Conservation (phyloP, 2,113 vertebrate genomes). For the Neotoma lepida region DNA sequence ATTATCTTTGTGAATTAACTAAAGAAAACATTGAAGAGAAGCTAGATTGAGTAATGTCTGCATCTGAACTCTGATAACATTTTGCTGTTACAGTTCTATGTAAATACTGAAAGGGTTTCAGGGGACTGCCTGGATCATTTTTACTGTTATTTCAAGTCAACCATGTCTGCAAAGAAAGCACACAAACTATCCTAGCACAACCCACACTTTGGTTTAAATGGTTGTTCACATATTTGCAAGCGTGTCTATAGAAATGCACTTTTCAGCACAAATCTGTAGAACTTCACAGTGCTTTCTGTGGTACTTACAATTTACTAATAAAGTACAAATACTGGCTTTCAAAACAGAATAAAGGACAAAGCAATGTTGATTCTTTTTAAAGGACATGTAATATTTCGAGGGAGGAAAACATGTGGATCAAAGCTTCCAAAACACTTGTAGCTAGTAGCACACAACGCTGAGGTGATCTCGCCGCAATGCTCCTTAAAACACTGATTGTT, state of each 20-base stretch:
- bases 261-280: slow-evolving; percentile 35
- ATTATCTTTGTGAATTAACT: slow-evolving; percentile 48
- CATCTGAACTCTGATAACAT: slow-evolving; percentile 52
- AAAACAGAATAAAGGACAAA: slow-evolving; percentile 48
- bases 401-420: neutral
- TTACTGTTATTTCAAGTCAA: slow-evolving; percentile 68
- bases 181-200: slow-evolving; percentile 11
- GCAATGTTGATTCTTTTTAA: slow-evolving; percentile 34
- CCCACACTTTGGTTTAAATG: slow-evolving; percentile 21
- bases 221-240: neutral
- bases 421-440: slow-evolving; percentile 44
- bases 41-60: slow-evolving; percentile 31
- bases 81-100: slow-evolving; percentile 54
- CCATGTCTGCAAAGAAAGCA: slow-evolving; percentile 65
- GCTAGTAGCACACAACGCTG: neutral
- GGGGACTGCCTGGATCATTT: slow-evolving; percentile 41
- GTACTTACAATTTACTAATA: slow-evolving; percentile 40
- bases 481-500: neutral
- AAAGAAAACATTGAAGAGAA: slow-evolving; percentile 58
- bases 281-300: slow-evolving; percentile 52
- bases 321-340: slow-evolving; percentile 39
- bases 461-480: slow-evolving; percentile 50
- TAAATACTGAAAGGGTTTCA: slow-evolving; percentile 57
- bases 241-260: slow-evolving; percentile 39
- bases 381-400: slow-evolving; percentile 26